Conservation (phyloP, 2,113 vertebrate species). For the Amblyopsis rosae region DNA sequence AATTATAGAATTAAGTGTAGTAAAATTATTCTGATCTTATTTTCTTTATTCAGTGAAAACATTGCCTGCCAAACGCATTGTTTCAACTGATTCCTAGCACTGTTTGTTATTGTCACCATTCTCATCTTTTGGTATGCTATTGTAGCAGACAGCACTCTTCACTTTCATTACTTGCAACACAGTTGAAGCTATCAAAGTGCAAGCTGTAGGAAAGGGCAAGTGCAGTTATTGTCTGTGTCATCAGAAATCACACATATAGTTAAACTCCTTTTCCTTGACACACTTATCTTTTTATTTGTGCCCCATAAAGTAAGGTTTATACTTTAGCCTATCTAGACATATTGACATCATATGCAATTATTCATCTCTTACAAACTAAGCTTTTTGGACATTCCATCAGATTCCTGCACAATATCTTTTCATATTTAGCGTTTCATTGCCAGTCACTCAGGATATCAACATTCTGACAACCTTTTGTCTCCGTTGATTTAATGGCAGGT, state of each 20-base stretch:
- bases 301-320: constrained; percentile 30
- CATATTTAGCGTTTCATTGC: constrained; percentile 47
- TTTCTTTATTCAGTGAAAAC: background rate
- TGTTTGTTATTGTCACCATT: constrained; percentile 51
- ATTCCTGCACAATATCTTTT: constrained; percentile 52
- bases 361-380: constrained; percentile 36
- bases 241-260: constrained; percentile 26
- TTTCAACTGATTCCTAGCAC: constrained; percentile 26
- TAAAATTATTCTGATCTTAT: background rate
- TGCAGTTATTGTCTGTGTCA: constrained; percentile 40
- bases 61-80: constrained; percentile 25
- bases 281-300: constrained; percentile 32
- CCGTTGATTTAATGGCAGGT: constrained; percentile 21
- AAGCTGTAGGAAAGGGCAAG: constrained; percentile 36
- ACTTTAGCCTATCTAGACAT: constrained; percentile 38
- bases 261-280: constrained; percentile 15
- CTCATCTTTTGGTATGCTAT: constrained; percentile 40
- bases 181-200: constrained; percentile 33
- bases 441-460: background rate
- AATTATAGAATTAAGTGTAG: background rate
- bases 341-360: constrained; percentile 44
- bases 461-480: constrained; percentile 4
- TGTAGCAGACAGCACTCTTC: constrained; percentile 47
- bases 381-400: constrained; percentile 47
- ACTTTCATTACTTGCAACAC: constrained; percentile 60